Evolutionary conservation across 2,888 invertebrate genomes (phyloP).

Genomic region (Chloroclysta siterata): DNA sequence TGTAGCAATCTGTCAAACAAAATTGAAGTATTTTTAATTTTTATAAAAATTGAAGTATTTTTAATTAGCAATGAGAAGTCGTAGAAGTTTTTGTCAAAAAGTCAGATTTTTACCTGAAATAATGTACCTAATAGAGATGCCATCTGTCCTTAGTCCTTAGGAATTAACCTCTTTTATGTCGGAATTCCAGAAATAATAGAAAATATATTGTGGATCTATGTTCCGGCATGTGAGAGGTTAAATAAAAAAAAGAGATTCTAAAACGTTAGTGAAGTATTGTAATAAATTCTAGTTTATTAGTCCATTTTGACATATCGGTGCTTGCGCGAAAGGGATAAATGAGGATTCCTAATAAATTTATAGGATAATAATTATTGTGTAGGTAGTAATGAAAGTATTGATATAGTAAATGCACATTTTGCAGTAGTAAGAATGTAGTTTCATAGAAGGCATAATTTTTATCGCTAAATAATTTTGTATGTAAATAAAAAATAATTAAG

Average conservation of each 20-base stretch:
- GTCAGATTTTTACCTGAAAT: constrained; percentile 37
- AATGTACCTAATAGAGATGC: constrained; percentile 54
- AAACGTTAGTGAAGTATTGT: constrained; percentile 64
- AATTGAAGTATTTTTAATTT: too few species aligned
- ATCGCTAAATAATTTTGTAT: constrained; percentile 36
- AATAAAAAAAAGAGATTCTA: constrained; percentile 64
- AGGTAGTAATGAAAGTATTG: constrained; percentile 51
- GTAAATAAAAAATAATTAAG: constrained; percentile 25
- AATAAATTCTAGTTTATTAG: constrained; percentile 49
- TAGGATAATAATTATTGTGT: constrained; percentile 32
- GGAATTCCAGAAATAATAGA: too few species aligned
- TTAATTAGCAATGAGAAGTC: neutral
- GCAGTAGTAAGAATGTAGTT: constrained; percentile 54
- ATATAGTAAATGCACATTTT: constrained; percentile 54
- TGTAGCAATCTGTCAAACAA: too few species aligned
- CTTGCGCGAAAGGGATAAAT: constrained; percentile 67
- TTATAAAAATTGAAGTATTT: too few species aligned
- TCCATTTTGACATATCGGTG: constrained; percentile 84
- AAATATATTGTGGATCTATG: too few species aligned
- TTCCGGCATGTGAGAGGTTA: too few species aligned
- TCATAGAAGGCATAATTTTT: constrained; percentile 42
- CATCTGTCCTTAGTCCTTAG: constrained; percentile 69
- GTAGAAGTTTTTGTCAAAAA: constrained; percentile 46
- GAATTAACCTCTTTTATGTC: too few species aligned
- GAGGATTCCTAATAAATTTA: constrained; percentile 70